Conservation (phyloP, 2,113 vertebrate genomes). For the Syrrhaptes paradoxus region DNA sequence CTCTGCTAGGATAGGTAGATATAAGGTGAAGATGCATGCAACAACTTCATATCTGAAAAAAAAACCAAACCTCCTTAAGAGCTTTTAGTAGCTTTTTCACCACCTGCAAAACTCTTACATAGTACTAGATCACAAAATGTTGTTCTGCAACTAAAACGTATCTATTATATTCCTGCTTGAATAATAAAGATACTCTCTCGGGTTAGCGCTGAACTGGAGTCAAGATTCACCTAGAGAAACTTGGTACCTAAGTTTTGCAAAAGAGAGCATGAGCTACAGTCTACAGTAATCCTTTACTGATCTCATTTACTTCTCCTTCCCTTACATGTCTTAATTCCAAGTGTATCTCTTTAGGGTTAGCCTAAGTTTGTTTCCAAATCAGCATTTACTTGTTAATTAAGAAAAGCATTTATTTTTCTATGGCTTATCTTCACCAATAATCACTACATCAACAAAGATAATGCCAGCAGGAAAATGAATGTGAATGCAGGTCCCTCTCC, state of each 20-base stretch:
- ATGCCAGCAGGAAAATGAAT: rapidly evolving
- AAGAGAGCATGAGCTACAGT: neutral
- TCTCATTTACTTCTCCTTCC: neutral
- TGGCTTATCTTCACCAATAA: neutral
- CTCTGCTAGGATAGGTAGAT: neutral
- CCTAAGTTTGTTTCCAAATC: neutral
- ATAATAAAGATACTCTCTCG: neutral
- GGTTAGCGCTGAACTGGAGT: neutral
- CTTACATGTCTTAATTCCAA: neutral
- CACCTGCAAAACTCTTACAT: neutral
- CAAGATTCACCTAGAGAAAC: neutral
- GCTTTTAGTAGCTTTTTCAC: neutral
- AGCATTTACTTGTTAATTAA: neutral
- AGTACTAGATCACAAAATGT: neutral
- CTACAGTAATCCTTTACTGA: neutral
- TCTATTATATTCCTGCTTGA: neutral
- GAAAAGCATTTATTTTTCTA: neutral
- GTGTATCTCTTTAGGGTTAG: neutral
- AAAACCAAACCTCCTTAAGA: neutral
- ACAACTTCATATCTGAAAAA: neutral
- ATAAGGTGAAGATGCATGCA: neutral
- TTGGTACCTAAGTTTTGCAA: neutral
- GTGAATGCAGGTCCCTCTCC: neutral
- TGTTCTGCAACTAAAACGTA: neutral
- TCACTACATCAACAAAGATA: neutral